Evolutionary conservation across 2,113 vertebrate genomes (phyloP).

Genomic region (Balaeniceps rex): DNA sequence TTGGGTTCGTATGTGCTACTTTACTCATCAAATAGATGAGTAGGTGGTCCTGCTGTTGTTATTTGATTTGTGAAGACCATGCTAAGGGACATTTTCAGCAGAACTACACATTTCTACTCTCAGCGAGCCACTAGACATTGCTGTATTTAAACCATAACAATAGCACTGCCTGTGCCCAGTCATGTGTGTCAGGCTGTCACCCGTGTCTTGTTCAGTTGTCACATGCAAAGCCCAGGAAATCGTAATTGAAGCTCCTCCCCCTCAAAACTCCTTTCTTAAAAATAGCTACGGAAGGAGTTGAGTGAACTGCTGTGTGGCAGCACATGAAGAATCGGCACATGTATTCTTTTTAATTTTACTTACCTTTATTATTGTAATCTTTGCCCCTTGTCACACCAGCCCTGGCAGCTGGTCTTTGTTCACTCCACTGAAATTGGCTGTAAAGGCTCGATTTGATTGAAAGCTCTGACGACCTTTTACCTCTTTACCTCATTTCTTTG

Average conservation of each 20-base stretch:
- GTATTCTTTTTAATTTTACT: background rate
- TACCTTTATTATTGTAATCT: background rate
- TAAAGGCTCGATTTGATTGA: background rate
- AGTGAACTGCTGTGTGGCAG: background rate
- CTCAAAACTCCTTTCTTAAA: background rate
- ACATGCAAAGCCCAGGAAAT: background rate
- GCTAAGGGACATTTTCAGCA: background rate
- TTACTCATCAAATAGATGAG: too few relatives aligned
- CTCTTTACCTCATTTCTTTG: background rate
- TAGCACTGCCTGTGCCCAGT: background rate
- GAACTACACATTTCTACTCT: accelerated
- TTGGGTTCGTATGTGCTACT: too few relatives aligned
- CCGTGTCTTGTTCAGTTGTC: background rate
- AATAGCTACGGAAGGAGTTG: background rate
- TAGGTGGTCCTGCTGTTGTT: background rate
- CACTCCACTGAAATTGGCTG: background rate
- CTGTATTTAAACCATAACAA: background rate
- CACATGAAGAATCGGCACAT: background rate
- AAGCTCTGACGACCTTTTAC: background rate
- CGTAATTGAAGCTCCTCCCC: background rate
- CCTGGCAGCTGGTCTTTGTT: background rate
- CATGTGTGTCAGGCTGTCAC: background rate
- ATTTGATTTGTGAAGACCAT: background rate
- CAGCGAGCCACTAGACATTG: accelerated
- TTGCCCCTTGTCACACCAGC: background rate